Evolutionary conservation across 37 sponge, comb jelly and placozoan genomes (phyloP).

Genomic region (Haliclona indistincta): DNA sequence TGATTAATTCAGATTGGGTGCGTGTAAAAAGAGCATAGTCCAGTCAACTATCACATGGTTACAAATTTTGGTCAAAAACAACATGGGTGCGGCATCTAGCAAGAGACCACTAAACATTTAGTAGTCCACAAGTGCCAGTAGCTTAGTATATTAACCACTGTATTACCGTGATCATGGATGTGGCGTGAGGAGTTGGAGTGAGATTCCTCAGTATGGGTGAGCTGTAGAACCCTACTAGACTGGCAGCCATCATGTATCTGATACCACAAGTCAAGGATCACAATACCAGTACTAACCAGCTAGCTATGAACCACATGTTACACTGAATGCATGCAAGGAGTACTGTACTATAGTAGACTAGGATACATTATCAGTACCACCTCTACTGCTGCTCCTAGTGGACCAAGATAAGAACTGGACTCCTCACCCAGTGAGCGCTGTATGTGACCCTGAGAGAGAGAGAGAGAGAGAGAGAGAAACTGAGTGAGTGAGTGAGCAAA

Average conservation of each 20-base stretch:
- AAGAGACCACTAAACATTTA: too few species aligned
- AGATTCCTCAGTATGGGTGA: constrained; percentile 36
- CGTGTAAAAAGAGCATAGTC: too few species aligned
- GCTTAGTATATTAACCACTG: too few species aligned
- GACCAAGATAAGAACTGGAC: constrained; percentile 67
- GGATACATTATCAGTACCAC: constrained; percentile 41
- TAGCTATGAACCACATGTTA: not conserved
- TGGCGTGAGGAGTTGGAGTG: constrained; percentile 30
- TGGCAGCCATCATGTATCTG: constrained; percentile 77
- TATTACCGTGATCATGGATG: constrained; percentile 60
- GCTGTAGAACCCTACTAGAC: constrained; percentile 74
- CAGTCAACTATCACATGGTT: too few species aligned
- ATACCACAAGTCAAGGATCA: constrained; percentile 9
- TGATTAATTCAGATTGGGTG: too few species aligned
- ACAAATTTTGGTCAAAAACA: too few species aligned
- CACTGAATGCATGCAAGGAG: too few species aligned
- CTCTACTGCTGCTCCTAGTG: constrained; percentile 61
- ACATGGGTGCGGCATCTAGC: too few species aligned
- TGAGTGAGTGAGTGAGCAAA: not conserved
- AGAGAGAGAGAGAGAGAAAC: too few species aligned
- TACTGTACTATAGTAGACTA: too few species aligned
- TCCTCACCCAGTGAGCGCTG: constrained; percentile 43
- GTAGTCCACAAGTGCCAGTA: too few species aligned
- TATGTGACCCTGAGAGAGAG: constrained; percentile 9
- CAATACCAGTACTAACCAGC: not conserved